Evolutionary conservation across 2,113 vertebrate genomes (phyloP), one percentile per base, ranked within the genome.

Genomic region (Centropus unirufus): DNA sequence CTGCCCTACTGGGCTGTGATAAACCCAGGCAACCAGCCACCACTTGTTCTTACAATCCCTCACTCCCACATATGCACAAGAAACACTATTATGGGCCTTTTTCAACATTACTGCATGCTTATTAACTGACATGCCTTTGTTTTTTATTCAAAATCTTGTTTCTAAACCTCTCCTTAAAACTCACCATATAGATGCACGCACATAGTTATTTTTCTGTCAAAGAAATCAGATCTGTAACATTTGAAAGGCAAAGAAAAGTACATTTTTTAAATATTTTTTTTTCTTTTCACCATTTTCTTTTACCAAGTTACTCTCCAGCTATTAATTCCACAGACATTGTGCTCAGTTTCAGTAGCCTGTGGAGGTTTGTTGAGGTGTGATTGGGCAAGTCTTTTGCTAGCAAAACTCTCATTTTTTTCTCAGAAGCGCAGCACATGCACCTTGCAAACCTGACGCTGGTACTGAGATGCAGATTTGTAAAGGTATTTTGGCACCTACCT

Each of bases 21-120:
- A 97, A 97, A 95, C 91, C 97, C 96, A 98, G 98, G 98, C 97
- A 97, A 93, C 90, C 95, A 97, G 97, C 98, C 97, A 98, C 96
- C 94, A n/a, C 97, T 97, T 97, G 97, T 98, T 98, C 98, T 97
- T 87, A 86, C 84, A 96, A 84, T 95, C 80, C 90, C 95, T 95
- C 89, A 88, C 95, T 94, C 95, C 96, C 93, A 97, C 97, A 96
- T 95, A 93, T 82, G 93, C 94, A 92, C 75, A 74, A 96, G 92
- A 93, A 96, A 87, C 36, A 40, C 67, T 84, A 74, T 92, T 93
- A 94, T 12, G 30, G 76, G 83, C 70, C 77, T 89, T 83, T 94
- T 91, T 93, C 79, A 93, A 66, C 75, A 84, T 90, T 85, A 82
- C 82, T 83, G 84, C 87, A 67, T 95, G 78, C 94, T 93, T 91